phyloP scores from a whole-genome alignment of 2,113 vertebrate genomes.

The Nestor notabilis region DNA sequence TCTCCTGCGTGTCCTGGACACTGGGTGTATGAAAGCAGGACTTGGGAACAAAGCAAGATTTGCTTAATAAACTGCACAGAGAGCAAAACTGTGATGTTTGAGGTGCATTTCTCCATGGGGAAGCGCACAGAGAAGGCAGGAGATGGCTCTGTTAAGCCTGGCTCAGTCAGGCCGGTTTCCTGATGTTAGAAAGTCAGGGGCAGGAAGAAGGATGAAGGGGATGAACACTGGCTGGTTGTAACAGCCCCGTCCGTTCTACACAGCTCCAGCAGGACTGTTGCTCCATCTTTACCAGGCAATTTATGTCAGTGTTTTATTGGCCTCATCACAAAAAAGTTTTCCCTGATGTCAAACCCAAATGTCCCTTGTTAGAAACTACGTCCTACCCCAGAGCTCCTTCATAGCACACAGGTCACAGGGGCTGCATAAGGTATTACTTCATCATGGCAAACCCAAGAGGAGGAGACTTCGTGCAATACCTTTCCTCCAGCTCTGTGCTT shows the following conservation, averaged over 20 bases:
- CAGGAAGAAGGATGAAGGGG: neutral
- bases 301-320: neutral
- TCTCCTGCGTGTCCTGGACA: neutral
- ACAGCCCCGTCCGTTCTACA: neutral
- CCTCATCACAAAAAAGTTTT: neutral
- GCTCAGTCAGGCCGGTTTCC: neutral
- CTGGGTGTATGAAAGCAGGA: neutral
- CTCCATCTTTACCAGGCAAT: neutral
- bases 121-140: neutral
- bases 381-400: neutral
- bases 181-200: neutral
- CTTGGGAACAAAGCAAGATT: neutral
- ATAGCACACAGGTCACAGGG: neutral
- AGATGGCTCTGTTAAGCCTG: neutral
- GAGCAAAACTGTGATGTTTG: neutral
- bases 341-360: neutral
- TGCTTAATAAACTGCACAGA: neutral
- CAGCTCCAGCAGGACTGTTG: neutral
- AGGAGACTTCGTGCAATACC: neutral
- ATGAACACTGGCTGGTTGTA: neutral
- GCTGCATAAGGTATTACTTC: neutral
- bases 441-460: neutral
- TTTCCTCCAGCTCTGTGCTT: neutral
- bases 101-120: neutral
- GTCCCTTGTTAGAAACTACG: too few relatives aligned